Evolutionary conservation across 2,888 invertebrate genomes (phyloP).

Genomic region (Iphiclides podalirius): DNA sequence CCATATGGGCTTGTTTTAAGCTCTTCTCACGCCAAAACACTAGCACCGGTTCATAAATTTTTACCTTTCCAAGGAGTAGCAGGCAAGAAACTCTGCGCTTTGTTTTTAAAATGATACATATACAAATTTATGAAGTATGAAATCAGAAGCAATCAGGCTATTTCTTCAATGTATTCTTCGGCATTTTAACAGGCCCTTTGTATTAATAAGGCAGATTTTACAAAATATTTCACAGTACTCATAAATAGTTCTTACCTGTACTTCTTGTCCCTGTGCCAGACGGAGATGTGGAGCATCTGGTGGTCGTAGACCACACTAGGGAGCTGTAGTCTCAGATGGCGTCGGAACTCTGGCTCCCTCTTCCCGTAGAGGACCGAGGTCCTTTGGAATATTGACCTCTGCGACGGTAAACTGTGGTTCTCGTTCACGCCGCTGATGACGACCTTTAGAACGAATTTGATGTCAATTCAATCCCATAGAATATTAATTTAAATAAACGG

Average conservation of each 20-base stretch:
- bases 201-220: too few species aligned
- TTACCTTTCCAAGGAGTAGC: too few species aligned
- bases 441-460: constrained; percentile 59
- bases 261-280: constrained; percentile 92
- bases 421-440: constrained; percentile 75
- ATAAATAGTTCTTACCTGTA: constrained; percentile 89
- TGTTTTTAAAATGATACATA: too few species aligned
- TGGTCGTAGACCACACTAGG: constrained; percentile 73
- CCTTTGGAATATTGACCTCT: constrained; percentile 84
- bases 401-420: constrained; percentile 60
- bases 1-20: too few species aligned
- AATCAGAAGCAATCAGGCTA: too few species aligned
- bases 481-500: neutral
- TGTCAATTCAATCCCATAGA: neutral
- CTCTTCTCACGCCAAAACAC: too few species aligned
- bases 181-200: too few species aligned
- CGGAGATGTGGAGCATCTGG: constrained; percentile 86
- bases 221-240: too few species aligned
- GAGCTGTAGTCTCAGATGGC: constrained; percentile 85
- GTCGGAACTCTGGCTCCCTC: constrained; percentile 88
- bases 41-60: too few species aligned
- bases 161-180: too few species aligned
- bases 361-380: constrained; percentile 91
- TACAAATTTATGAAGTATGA: too few species aligned
- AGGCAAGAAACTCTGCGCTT: too few species aligned